Evolutionary conservation across 1,140 invertebrate species (phyloP).

Genomic region (Phocides pigmalion): DNA sequence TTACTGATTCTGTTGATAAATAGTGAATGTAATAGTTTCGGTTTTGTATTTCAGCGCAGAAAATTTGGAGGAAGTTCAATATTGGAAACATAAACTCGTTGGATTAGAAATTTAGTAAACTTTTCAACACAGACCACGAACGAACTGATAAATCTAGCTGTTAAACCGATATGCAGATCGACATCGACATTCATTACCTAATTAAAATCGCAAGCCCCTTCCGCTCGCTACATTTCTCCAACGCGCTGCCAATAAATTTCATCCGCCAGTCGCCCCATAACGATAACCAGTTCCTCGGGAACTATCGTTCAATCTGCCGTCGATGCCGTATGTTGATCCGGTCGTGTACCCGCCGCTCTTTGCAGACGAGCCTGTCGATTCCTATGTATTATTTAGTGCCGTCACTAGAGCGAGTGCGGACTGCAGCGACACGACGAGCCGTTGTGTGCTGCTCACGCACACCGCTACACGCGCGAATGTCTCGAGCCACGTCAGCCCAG

Average conservation of each 20-base stretch:
- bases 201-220: constrained; percentile 83
- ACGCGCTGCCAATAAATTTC: constrained; percentile 82
- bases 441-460: constrained; percentile 57
- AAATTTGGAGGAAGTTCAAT: neutral
- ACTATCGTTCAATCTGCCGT: constrained; percentile 83
- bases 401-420: constrained; percentile 59
- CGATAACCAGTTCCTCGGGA: constrained; percentile 83
- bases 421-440: constrained; percentile 41
- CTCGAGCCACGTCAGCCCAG: constrained; percentile 69
- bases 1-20: constrained; percentile 2
- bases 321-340: constrained; percentile 82
- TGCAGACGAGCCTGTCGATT: constrained; percentile 77
- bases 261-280: constrained; percentile 82
- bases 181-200: constrained; percentile 83
- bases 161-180: constrained; percentile 82
- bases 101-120: constrained; percentile 62
- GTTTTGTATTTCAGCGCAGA: constrained; percentile 8
- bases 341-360: constrained; percentile 80
- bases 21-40: constrained; percentile 1
- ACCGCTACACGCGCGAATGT: constrained; percentile 59
- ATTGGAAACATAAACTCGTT: constrained; percentile 48
- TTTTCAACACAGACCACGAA: constrained; percentile 67
- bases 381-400: constrained; percentile 82
- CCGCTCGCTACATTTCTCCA: constrained; percentile 83
- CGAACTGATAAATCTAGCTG: constrained; percentile 79